Evolutionary conservation across 2,888 invertebrate genomes (phyloP), one percentile per base, ranked within the genome.

Genomic region (Eugnorisma glareosa): DNA sequence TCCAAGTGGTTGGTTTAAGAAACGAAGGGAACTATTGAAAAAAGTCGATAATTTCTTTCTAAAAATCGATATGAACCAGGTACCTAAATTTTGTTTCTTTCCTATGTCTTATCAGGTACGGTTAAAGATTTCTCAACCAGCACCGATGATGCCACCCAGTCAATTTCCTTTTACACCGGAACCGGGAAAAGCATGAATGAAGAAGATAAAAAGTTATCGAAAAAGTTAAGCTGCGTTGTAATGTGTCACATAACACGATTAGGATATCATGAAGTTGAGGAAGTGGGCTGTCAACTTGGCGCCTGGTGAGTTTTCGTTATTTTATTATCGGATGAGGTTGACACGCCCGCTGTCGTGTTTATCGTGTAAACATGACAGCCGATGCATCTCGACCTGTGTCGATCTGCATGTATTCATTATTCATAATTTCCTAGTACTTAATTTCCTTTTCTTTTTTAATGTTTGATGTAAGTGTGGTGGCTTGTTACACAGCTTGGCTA

Each of bases 251-350:
- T 74, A 72, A 79, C 66, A 72, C 71, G 86, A 90, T 87, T 90
- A 92, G 89, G 86, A 79, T 86, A 87, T 87, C 90, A 91, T 90
- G 86, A 90, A 87, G 48, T 45, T 13, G 18, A 87, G 87, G 87
- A 84, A 85, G 64, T 77, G 28, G 31, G 79, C 61, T 84, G 84
- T 92, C 92, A 91, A 90, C 90, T 79, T 66, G 61, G 69, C 63
- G 35, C 89, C 82, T 74, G 70, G 70, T 54, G 24, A 72, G 63
- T 82, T 83, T 79, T 83, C 82, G 63, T 77, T 77, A 81, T 59
- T 82, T 79, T 82, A 82, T 84, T 86, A 88, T 86, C 76, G 61
- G 73, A 67, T 77, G 75, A 77, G 76, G 76, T 67, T 86, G 83
- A 86, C 83, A 81, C 28, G 76, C 8, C 59, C 31, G 61, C 31